These are phyloP conservation scores for Rutpela maculata DNA, from an alignment of 2,888 invertebrate genomes.

Conservation along the genomic window DNA sequence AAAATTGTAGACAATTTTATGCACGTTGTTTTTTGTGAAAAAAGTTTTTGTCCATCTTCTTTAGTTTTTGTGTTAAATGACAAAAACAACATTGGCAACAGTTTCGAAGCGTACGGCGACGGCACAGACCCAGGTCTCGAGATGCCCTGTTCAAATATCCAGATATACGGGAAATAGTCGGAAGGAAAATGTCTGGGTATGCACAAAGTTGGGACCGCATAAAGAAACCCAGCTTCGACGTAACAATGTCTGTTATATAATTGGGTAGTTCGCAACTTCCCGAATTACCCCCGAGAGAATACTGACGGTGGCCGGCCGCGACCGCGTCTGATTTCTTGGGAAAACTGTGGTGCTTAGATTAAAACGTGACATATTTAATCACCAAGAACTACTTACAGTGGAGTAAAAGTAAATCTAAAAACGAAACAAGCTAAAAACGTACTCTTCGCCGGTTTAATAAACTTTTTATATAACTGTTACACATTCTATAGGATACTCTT, in stretches of 20 bases:
- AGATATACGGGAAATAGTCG: background rate
- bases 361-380: constrained; percentile 2
- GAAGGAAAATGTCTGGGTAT: constrained; percentile 4
- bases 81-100: no score
- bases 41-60: no score
- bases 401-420: no score
- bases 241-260: constrained; percentile 46
- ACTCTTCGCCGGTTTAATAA: no score
- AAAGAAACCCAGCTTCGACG: constrained; percentile 18
- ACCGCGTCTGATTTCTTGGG: background rate
- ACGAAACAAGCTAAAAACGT: no score
- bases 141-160: background rate
- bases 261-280: constrained; percentile 42
- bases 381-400: no score
- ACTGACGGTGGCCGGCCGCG: background rate
- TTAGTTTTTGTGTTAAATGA: no score
- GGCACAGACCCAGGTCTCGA: background rate
- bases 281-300: constrained; percentile 46
- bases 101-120: no score
- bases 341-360: background rate
- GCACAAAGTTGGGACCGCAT: background rate
- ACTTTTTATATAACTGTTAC: no score
- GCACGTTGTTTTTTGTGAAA: no score
- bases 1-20: no score
- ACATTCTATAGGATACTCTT: no score